Conservation (phyloP, 2,797 vertebrate genomes). For the Esox lucius region DNA sequence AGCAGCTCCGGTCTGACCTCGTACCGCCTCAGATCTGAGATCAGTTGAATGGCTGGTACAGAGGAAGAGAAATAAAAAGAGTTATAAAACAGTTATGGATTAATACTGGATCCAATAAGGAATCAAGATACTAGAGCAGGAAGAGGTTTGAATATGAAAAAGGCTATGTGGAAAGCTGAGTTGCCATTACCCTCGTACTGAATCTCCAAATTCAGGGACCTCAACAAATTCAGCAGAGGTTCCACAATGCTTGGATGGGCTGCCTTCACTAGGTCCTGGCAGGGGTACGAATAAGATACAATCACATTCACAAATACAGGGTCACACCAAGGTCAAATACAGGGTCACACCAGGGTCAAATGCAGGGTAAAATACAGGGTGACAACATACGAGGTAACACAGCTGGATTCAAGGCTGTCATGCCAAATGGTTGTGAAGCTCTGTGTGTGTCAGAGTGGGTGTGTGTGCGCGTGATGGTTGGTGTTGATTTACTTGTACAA, state of each 20-base stretch:
- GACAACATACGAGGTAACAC: neutral
- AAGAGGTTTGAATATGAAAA: neutral
- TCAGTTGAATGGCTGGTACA: slow-evolving; percentile 76
- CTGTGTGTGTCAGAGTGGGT: neutral
- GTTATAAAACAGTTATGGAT: neutral
- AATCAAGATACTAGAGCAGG: neutral
- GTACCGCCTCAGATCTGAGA: slow-evolving; percentile 69
- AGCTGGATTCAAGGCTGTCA: neutral
- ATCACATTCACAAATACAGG: neutral
- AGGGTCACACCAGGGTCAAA: neutral
- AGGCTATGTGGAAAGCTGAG: neutral
- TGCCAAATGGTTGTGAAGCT: neutral
- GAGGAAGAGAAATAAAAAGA: neutral
- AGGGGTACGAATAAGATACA: neutral
- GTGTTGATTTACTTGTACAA: slow-evolving; percentile 67
- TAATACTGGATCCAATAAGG: neutral
- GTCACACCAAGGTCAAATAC: neutral
- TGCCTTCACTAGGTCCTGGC: slow-evolving; percentile 64
- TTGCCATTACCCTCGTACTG: slow-evolving; percentile 77
- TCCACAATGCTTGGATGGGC: slow-evolving; percentile 68
- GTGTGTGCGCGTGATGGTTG: neutral
- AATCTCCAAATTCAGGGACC: slow-evolving; percentile 73
- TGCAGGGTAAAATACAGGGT: neutral
- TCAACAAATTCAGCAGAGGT: slow-evolving; percentile 69
- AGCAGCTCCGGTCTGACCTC: slow-evolving; percentile 71